Evolutionary conservation across 1,140 invertebrate species (phyloP).

Genomic region (Meloidogyne exigua): DNA sequence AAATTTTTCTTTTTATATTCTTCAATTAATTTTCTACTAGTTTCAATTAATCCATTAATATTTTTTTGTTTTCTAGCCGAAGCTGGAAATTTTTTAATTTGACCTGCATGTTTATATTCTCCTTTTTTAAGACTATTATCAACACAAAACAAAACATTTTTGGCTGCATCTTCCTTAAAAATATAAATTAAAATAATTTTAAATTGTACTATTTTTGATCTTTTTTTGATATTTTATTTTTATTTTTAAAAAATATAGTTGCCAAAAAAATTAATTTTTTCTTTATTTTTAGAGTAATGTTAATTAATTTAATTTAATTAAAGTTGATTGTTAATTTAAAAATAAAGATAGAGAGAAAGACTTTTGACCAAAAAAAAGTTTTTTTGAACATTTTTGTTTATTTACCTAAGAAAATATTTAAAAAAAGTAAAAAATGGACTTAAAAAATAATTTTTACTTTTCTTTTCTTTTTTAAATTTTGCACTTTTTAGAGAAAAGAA

Average conservation of each 20-base stretch:
- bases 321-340: constrained; percentile 5
- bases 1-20: neutral
- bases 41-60: constrained; percentile 19
- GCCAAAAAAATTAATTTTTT: neutral
- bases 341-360: neutral
- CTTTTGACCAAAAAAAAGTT: neutral
- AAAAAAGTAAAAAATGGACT: neutral
- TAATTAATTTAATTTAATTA: neutral
- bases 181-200: neutral
- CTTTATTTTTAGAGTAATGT: too few species aligned
- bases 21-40: neutral
- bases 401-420: neutral
- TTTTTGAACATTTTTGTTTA: neutral
- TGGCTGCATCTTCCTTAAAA: constrained; percentile 24
- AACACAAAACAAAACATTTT: constrained; percentile 34
- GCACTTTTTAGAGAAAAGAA: neutral
- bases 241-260: neutral
- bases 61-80: constrained; percentile 20
- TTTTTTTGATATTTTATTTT: neutral
- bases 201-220: neutral
- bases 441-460: neutral
- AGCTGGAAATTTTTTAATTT: constrained; percentile 21
- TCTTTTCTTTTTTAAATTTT: neutral
- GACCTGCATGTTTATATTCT: constrained; percentile 24
- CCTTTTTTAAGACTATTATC: constrained; percentile 18